Evolutionary conservation across 2,797 vertebrate genomes (phyloP), one percentile per base, ranked within the genome.

Genomic region (Pempheris klunzingeri): DNA sequence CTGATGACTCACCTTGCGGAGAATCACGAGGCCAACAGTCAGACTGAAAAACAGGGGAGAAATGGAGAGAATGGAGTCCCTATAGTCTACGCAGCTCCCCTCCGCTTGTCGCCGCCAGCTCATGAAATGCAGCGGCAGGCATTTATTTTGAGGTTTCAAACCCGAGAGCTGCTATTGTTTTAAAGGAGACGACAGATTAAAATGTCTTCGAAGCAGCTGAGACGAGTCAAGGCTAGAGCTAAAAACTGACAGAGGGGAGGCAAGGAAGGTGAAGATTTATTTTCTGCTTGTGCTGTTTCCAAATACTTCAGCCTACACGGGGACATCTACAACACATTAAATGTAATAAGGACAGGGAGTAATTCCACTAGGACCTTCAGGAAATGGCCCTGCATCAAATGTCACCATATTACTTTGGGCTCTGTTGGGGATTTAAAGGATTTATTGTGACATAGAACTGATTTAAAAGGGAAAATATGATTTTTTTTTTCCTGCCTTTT

Each of bases 1-100:
- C 81, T 41, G 82, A 83, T 82, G 90, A 91, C 92, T 92, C 92
- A 93, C 92, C 92, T 93, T 80, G 57, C 80, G 38, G 83, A 86
- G 88, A 87, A 87, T 92, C 90, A 88, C 71, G 44, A 89, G 83
- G 87, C 86, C 89, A 83, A 88, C 77, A 81, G 88, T 90, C 83
- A 87, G 71, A 83, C 85, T 85, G 88, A 82, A 88, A 89, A 83
- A 89, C 76, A 80, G 80, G 62, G 79, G 65, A 67, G 80, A 77
- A 70, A 74, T 32, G 72, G 66, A 83, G 83, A 83, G 66, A 80
- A 68, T 32, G 61, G 78, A 68, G 84, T 62, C 80, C 80, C 84
- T 89, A 87, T 34, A 78, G 59, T 57, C 80, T 76, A 76, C 2
- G 46, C 11, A 59, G 60, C 49, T 67, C 46, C 55, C 28, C 67